phyloP scores from a whole-genome alignment of 1,140 invertebrate species.

The Dryas iulia region DNA sequence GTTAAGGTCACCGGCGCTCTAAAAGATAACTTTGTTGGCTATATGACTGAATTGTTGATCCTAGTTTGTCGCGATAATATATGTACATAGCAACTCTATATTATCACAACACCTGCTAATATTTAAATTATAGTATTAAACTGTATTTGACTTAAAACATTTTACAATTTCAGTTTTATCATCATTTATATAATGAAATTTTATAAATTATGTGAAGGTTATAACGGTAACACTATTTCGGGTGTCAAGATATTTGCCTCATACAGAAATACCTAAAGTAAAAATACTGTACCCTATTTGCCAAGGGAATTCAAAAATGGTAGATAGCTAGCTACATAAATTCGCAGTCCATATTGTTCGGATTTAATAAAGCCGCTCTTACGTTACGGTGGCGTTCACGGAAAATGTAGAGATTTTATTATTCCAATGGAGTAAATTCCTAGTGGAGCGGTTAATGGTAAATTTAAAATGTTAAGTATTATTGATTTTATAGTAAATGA shows the following conservation, averaged over 20 bases:
- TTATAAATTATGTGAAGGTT: too few species aligned
- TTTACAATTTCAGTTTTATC: too few species aligned
- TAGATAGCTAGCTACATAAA: background rate
- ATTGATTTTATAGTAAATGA: too few species aligned
- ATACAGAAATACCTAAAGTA: background rate
- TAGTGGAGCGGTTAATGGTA: background rate
- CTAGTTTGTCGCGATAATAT: background rate
- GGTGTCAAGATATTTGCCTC: background rate
- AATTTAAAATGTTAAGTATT: background rate
- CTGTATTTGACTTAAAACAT: too few species aligned
- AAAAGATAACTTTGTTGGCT: background rate
- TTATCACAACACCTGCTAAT: background rate
- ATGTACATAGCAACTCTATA: background rate
- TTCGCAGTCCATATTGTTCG: background rate
- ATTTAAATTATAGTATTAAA: too few species aligned
- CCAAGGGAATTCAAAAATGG: background rate
- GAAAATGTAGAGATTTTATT: background rate
- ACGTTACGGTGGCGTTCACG: background rate
- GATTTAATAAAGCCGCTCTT: constrained; percentile 1
- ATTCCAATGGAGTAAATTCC: background rate
- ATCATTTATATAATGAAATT: too few species aligned
- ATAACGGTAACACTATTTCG: too few species aligned
- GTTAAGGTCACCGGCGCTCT: background rate
- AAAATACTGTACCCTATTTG: background rate
- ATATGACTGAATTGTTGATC: background rate